phyloP scores from a whole-genome alignment of 2,113 vertebrate genomes.

The Petaurus breviceps region DNA sequence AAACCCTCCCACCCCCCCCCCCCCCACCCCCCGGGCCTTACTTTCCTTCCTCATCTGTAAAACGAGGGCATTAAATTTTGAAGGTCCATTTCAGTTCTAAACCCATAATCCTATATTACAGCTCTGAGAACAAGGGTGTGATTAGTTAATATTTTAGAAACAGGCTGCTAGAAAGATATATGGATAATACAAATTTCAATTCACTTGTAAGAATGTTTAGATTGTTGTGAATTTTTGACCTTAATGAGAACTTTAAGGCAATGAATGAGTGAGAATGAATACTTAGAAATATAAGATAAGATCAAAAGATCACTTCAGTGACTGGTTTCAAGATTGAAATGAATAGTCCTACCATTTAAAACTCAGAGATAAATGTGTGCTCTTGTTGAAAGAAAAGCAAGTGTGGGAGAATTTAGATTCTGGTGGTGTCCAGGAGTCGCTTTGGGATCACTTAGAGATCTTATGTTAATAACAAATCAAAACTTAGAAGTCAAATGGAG shows the following conservation, averaged over 20 bases:
- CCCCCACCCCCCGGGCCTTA: no score
- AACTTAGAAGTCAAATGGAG: neutral
- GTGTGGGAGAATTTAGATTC: neutral
- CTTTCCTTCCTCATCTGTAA: neutral
- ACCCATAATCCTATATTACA: neutral
- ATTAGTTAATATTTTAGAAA: neutral
- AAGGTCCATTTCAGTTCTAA: neutral
- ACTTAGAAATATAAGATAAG: neutral
- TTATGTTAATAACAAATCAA: neutral
- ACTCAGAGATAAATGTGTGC: neutral
- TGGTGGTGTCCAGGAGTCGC: neutral
- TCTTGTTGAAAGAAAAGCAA: no score
- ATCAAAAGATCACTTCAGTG: neutral
- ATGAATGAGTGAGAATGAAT: neutral
- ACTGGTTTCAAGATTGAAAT: constrained; percentile 16
- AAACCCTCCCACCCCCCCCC: no score
- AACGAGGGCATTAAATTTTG: neutral
- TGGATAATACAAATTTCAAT: fast-evolving
- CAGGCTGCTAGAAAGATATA: fast-evolving
- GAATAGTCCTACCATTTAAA: neutral
- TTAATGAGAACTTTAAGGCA: neutral
- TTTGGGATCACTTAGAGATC: neutral
- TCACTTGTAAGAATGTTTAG: neutral
- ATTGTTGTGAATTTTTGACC: neutral
- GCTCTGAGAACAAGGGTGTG: neutral